A percentile compares a stretch with the other conserved stretches of the same genome.
Conservation (phyloP, 1,140 invertebrate species). For the Bombus pascuorum region DNA sequence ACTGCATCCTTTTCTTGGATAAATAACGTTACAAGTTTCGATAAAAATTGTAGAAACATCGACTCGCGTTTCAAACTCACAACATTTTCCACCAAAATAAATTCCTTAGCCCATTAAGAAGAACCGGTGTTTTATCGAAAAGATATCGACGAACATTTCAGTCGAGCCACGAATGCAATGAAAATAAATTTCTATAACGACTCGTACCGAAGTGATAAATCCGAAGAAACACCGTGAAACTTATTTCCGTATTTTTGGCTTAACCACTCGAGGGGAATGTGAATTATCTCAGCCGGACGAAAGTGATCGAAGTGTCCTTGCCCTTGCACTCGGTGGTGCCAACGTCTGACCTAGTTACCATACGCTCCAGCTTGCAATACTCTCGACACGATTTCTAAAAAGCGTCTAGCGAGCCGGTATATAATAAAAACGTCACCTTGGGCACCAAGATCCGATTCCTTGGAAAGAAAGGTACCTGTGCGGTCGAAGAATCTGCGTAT, state of each 20-base stretch:
- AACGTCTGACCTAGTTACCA: constrained; percentile 48
- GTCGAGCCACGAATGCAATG: background rate
- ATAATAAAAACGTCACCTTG: background rate
- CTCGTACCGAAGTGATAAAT: background rate
- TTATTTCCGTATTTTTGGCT: background rate
- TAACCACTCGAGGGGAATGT: background rate
- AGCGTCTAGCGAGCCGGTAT: background rate
- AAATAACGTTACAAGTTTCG: too few species aligned
- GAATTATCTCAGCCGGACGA: constrained; percentile 48
- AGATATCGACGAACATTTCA: background rate
- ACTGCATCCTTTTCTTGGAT: too few species aligned
- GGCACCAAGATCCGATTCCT: background rate
- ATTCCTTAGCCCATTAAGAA: too few species aligned
- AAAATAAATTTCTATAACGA: background rate
- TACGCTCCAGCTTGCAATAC: background rate
- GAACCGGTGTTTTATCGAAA: background rate
- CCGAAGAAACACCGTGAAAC: too few species aligned
- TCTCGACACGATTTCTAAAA: constrained; percentile 57
- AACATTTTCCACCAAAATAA: too few species aligned
- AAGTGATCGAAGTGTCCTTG: constrained; percentile 70
- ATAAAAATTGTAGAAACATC: too few species aligned
- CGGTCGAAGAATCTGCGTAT: background rate
- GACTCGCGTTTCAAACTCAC: too few species aligned
- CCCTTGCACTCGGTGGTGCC: constrained; percentile 60
- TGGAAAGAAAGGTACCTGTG: background rate